These are phyloP conservation scores for Flabesymbios commensalis DNA, from an alignment of 2,888 invertebrate species.

Conservation along the genomic window DNA sequence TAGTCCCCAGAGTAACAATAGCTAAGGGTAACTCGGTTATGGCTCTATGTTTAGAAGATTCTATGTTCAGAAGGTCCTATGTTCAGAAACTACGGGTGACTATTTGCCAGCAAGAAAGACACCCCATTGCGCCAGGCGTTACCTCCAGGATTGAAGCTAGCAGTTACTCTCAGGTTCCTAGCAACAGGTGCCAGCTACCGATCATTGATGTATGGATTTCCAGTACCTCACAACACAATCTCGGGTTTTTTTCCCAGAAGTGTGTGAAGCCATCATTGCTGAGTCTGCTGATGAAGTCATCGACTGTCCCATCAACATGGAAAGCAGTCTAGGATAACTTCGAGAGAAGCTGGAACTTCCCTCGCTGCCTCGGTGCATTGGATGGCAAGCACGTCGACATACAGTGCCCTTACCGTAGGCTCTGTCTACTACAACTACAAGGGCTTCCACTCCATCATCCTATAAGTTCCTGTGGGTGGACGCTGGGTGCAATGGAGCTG, in stretches of 20 bases:
- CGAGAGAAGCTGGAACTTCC: constrained; percentile 16
- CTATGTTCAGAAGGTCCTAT: no score
- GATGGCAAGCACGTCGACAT: constrained; percentile 22
- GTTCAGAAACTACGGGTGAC: no score
- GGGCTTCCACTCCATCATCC: constrained; percentile 10
- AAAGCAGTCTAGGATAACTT: constrained; percentile 9
- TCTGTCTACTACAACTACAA: constrained; percentile 10
- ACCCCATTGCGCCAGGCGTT: background rate
- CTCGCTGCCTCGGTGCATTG: constrained; percentile 16
- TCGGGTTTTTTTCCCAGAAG: constrained; percentile 2
- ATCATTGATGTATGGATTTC: constrained; percentile 13
- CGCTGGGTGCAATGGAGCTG: constrained; percentile 26
- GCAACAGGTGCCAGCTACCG: constrained; percentile 18
- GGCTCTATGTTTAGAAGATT: no score
- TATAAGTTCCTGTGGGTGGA: constrained; percentile 21
- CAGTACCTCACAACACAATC: constrained; percentile 21
- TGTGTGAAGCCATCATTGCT: constrained; percentile 15
- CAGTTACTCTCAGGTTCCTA: constrained; percentile 22
- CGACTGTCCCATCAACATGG: constrained; percentile 10
- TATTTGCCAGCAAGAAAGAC: constrained; percentile 5
- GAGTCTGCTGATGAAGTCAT: constrained; percentile 16
- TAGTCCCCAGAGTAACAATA: no score
- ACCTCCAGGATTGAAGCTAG: constrained; percentile 17
- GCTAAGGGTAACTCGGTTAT: no score
- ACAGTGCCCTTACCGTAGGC: background rate